These are phyloP conservation scores for Aeoliscus strigatus DNA, from an alignment of 2,797 vertebrate species.

Conservation along the genomic window DNA sequence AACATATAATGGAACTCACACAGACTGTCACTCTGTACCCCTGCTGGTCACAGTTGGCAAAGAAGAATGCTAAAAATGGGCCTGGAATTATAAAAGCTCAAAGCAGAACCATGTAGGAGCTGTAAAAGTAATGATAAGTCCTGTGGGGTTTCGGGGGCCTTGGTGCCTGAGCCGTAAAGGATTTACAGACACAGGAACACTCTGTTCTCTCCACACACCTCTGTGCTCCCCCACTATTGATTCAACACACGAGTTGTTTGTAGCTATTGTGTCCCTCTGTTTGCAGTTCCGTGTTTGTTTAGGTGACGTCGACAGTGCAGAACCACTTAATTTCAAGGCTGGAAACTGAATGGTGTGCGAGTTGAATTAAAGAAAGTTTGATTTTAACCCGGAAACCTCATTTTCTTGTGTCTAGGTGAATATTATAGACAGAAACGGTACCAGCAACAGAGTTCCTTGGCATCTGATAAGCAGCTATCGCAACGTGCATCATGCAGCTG, in stretches of 20 bases:
- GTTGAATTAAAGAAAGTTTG: slow-evolving; percentile 1
- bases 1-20: too few relatives aligned
- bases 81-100: slow-evolving; percentile 68
- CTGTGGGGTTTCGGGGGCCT: slow-evolving; percentile 41
- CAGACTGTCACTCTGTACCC: slow-evolving; percentile 17
- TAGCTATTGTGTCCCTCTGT: slow-evolving; percentile 64
- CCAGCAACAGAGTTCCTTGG: slow-evolving; percentile 16
- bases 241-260: slow-evolving; percentile 56
- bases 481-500: slow-evolving; percentile 43
- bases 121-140: slow-evolving; percentile 66
- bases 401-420: slow-evolving; percentile 5
- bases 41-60: slow-evolving; percentile 50
- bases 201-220: slow-evolving; percentile 70
- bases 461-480: slow-evolving; percentile 56
- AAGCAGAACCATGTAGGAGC: slow-evolving; percentile 54
- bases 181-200: slow-evolving; percentile 59
- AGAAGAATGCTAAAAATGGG: slow-evolving; percentile 68
- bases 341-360: too few relatives aligned
- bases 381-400: neutral
- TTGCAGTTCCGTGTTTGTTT: slow-evolving; percentile 48
- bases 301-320: slow-evolving; percentile 44
- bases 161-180: slow-evolving; percentile 44
- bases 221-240: slow-evolving; percentile 63
- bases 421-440: slow-evolving; percentile 22
- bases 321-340: slow-evolving; percentile 20